Percentiles rank a stretch among this genome's conserved stretches.
These are phyloP conservation scores for Orthosia gracilis DNA, from an alignment of 2,888 invertebrate species.

Conservation along the genomic window DNA sequence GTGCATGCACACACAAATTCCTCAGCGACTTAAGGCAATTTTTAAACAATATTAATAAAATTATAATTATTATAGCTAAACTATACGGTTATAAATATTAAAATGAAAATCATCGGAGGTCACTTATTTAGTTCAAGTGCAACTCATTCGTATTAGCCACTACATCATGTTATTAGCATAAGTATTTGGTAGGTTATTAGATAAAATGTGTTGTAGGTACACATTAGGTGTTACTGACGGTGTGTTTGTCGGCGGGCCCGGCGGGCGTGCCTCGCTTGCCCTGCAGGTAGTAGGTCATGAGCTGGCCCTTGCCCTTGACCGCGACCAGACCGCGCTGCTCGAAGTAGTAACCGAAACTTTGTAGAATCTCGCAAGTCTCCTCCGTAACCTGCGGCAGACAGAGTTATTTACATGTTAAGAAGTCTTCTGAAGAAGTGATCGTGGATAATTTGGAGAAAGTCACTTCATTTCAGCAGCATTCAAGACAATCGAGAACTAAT, in stretches of 20 bases:
- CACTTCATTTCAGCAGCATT: background rate
- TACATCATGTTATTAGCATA: slow-evolving; percentile 57
- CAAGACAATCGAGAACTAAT: background rate
- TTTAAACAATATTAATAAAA: slow-evolving; percentile 3
- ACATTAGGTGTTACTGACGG: slow-evolving; percentile 70
- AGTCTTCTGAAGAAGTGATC: background rate
- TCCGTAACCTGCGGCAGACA: slow-evolving; percentile 95
- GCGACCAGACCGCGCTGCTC: slow-evolving; percentile 98
- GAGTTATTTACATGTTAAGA: background rate
- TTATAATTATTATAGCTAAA: background rate
- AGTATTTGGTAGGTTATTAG: slow-evolving; percentile 56
- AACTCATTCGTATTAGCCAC: slow-evolving; percentile 50
- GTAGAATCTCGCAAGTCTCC: slow-evolving; percentile 97
- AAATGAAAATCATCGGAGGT: slow-evolving; percentile 22
- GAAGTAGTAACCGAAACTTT: slow-evolving; percentile 97
- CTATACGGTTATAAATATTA: slow-evolving; percentile 1
- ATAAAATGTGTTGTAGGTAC: slow-evolving; percentile 44
- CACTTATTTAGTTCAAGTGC: slow-evolving; percentile 61
- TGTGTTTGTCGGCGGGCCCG: slow-evolving; percentile 62
- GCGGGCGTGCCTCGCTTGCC: slow-evolving; percentile 87
- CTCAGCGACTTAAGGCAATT: background rate
- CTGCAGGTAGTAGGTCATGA: slow-evolving; percentile 98
- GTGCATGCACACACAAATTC: slow-evolving; percentile 12
- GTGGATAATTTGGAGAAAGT: background rate
- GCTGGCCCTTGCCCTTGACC: slow-evolving; percentile 99